A percentile compares a stretch with the other conserved stretches of the same genome.
Conservation (phyloP, 2,888 invertebrate species). For the Pantelozetes paolii region DNA sequence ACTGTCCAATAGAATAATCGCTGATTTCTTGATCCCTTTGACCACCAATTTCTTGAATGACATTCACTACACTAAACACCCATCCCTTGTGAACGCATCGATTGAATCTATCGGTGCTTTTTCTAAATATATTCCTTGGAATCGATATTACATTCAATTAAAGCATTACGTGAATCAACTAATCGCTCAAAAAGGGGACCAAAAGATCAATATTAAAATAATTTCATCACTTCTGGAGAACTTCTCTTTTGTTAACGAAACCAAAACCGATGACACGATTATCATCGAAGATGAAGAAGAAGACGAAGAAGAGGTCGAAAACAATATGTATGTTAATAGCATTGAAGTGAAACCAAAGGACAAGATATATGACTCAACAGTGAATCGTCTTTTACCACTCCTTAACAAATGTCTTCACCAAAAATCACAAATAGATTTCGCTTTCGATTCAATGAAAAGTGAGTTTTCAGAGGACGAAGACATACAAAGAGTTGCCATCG, state of each 20-base stretch:
- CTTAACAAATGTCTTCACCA: slow-evolving; percentile 64
- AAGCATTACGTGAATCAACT: slow-evolving; percentile 74
- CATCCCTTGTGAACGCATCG: slow-evolving; percentile 75
- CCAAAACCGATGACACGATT: not conserved
- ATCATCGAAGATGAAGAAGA: slow-evolving; percentile 43
- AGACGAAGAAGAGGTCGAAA: slow-evolving; percentile 49
- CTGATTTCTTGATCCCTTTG: slow-evolving; percentile 74
- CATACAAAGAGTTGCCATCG: slow-evolving; percentile 81
- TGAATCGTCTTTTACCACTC: slow-evolving; percentile 70
- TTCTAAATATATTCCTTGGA: slow-evolving; percentile 78
- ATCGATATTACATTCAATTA: slow-evolving; percentile 75
- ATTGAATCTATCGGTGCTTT: slow-evolving; percentile 72
- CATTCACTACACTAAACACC: slow-evolving; percentile 69
- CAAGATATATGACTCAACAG: slow-evolving; percentile 67
- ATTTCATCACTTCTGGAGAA: slow-evolving; percentile 41
- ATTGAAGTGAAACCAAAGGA: slow-evolving; percentile 53
- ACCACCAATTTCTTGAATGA: slow-evolving; percentile 73
- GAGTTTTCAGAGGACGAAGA: slow-evolving; percentile 63
- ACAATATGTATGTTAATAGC: not conserved
- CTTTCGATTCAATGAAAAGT: slow-evolving; percentile 57
- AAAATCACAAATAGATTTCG: slow-evolving; percentile 60
- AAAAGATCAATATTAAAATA: slow-evolving; percentile 68
- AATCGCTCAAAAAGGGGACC: slow-evolving; percentile 62
- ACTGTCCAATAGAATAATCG: slow-evolving; percentile 45
- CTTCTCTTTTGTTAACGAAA: slow-evolving; percentile 25